Base-by-base conservation (phyloP, 1,140 invertebrate genomes). In the Chrysopa pallens region DNA sequence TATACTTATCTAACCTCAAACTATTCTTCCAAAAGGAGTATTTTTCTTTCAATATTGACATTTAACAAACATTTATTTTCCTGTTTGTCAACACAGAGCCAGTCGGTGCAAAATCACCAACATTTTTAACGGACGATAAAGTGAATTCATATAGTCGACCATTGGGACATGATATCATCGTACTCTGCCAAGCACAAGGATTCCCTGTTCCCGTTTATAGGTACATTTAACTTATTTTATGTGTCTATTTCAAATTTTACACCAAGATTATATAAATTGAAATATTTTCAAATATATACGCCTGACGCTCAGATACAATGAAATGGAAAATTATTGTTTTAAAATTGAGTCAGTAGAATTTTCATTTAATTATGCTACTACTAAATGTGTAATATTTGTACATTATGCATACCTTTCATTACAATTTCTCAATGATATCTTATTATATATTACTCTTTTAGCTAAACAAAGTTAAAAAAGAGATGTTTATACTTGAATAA, bases 181-280 rank as follows among this genome's bases (percentile, higher is more conserved):
- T 80, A 46, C 63, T 76, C 33, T 80, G 76, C 67, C 71, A 73
- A 43, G 77, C 76, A 44, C 77, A 82, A 63, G 75, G 71, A 53
- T 78, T 67, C 60, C 78, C 78, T 43, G 68, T 74, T 46, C 77
- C 76, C 43, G 53, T 64, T 49, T 77, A 75, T 66, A 78, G 74
- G 76, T 78, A 74, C 69, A 54, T 47, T 63, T 63, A 27, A 14
- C n/a, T 33, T 29, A 7, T 29, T 13, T 41, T 14, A 42, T 43
- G 11, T 42, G 11, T 42, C 23, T 37, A 14, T n/a, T 28, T 35
- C 8, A 11, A 41, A 8, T 13, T n/a, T 38, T 38, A 38, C 6
- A 7, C 36, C 13, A 7, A 8, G 2, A 7, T 15, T 23, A 23
- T 23, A 23, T 23, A 23, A 23, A 3, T 23, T 23, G 17, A 23